Evolutionary conservation across 2,797 vertebrate genomes (phyloP).

Genomic region (Siniperca scherzeri): DNA sequence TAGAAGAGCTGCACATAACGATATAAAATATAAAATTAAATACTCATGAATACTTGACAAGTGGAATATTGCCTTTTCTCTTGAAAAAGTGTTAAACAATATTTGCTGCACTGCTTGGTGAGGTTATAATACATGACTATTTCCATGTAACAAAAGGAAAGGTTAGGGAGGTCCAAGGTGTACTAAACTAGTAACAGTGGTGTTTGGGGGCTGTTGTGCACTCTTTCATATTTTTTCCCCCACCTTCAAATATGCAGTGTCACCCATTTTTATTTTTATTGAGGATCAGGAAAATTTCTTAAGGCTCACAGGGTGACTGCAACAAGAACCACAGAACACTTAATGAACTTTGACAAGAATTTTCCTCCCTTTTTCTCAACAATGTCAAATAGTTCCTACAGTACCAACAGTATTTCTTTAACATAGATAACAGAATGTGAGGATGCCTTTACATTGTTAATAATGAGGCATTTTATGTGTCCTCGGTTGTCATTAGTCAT

Average conservation of each 20-base stretch:
- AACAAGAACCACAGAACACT: conserved; percentile 77
- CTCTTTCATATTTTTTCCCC: conserved; percentile 35
- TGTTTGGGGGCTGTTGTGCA: conserved; percentile 76
- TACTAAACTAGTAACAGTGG: conserved; percentile 73
- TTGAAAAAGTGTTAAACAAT: conserved; percentile 71
- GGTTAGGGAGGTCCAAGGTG: conserved; percentile 77
- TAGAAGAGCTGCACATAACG: conserved; percentile 85
- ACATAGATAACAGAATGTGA: conserved; percentile 61
- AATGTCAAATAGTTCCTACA: conserved; percentile 60
- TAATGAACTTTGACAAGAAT: conserved; percentile 53
- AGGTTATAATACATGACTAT: conserved; percentile 68
- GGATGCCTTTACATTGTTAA: conserved; percentile 65
- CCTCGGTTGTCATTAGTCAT: conserved; percentile 56
- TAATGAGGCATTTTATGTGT: conserved; percentile 53
- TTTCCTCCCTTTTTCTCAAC: conserved; percentile 51
- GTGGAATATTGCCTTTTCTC: conserved; percentile 59
- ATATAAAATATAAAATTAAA: conserved; percentile 78
- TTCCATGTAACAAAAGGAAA: conserved; percentile 72
- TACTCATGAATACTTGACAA: conserved; percentile 79
- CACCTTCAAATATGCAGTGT: conserved; percentile 59
- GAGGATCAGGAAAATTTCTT: conserved; percentile 55
- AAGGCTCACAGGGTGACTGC: conserved; percentile 79
- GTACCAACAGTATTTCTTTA: conserved; percentile 63
- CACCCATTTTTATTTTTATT: conserved; percentile 60
- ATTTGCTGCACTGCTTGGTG: conserved; percentile 67